These are phyloP conservation scores for Stenurella melanura DNA, from an alignment of 2,888 invertebrate species.

Conservation along the genomic window DNA sequence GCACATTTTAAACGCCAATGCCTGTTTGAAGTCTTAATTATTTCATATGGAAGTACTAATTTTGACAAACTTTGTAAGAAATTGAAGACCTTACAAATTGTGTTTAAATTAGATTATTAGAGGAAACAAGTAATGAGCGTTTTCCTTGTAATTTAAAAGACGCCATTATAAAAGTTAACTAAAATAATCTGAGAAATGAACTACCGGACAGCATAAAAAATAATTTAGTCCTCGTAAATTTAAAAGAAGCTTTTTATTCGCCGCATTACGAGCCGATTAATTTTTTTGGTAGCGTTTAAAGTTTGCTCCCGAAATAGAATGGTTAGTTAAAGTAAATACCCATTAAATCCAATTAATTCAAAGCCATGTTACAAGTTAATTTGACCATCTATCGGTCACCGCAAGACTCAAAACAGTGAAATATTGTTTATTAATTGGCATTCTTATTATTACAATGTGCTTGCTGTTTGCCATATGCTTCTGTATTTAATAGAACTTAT, in stretches of 20 bases:
- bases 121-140: constrained; percentile 26
- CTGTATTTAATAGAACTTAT: neutral
- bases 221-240: constrained; percentile 13
- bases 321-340: constrained; percentile 44
- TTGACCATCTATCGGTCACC: constrained; percentile 37
- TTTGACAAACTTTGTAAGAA: neutral
- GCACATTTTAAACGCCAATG: no score
- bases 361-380: constrained; percentile 39
- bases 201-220: constrained; percentile 12
- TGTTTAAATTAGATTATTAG: constrained; percentile 28
- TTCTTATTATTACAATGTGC: neutral
- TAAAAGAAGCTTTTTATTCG: neutral
- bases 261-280: neutral
- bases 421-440: neutral
- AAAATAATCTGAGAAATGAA: constrained; percentile 16
- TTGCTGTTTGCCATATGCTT: neutral
- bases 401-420: neutral
- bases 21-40: no score
- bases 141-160: constrained; percentile 18
- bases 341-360: constrained; percentile 45
- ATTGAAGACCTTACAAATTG: constrained; percentile 15
- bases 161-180: neutral
- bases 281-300: neutral
- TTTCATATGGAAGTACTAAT: neutral
- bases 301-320: constrained; percentile 8